Base-by-base conservation (phyloP, 2,888 invertebrate genomes). In the Netelia fuscicornis region DNA sequence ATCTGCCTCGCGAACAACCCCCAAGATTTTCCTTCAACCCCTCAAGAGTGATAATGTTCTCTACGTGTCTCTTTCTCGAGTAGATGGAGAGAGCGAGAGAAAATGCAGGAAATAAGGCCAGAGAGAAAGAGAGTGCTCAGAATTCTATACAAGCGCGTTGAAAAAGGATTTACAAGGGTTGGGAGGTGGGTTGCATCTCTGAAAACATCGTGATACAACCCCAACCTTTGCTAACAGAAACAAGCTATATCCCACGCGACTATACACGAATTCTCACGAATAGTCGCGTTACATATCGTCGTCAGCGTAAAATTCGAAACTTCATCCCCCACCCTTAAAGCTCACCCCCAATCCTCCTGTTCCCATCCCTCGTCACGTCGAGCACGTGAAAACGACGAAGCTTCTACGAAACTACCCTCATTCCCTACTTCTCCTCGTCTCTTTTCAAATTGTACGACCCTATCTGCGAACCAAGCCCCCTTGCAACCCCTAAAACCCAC, bases 291-390 rank as follows among this genome's bases (percentile, higher is more conserved):
- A 48, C 13, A 48, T 48, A 23, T 74, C 74, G 68, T 64, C 70
- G 70, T 64, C 76, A 72, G 67, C 60, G 52, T 42, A 48, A 81
- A 80, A 81, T 67, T 84, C 71, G 71, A 76, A 71, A 80, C 56
- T 74, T 62, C 54, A 25, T 70, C 30, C 11, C 17, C 25, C 17
- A n/a, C 54, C n/a, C 54, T 10, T 54, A 17, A 30, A 37, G 54
- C n/a, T 54, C 30, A 54, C 54, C 17, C 23, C 52, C 44, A 25
- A 9, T 52, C 20, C 71, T 20, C 44, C 67, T 71, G 56, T 54
- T 37, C 25, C 17, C 20, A 17, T 6, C 25, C n/a, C 52, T 65
- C 17, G 56, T 56, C 56, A 56, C 37, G 60, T 54, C 62, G 70
- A 79, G 64, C 71, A 64, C 64, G 71, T 64, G 62, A 62, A 54